Conservation (phyloP, 64 coral and sea anemone species). For the Stichodactyla mertensii region DNA sequence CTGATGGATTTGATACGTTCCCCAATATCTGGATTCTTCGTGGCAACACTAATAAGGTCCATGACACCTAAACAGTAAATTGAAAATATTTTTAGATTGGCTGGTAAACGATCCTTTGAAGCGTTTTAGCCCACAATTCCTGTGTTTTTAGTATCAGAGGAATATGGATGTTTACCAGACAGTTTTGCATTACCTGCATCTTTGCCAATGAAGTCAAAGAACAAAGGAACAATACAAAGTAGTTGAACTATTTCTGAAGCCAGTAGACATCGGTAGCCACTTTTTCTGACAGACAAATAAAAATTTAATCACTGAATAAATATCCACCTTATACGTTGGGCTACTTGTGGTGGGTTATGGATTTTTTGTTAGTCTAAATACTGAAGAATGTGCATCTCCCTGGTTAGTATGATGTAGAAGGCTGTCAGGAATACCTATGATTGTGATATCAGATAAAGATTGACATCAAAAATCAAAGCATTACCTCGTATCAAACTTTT, state of each 20-base stretch:
- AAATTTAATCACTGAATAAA: neutral
- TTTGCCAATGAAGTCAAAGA: slow-evolving; percentile 82
- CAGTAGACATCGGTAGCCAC: slow-evolving; percentile 58
- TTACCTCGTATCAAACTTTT: slow-evolving; percentile 73
- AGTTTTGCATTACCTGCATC: slow-evolving; percentile 57
- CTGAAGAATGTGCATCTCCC: too few species aligned
- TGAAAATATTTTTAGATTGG: neutral
- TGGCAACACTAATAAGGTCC: slow-evolving; percentile 73
- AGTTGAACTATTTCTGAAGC: slow-evolving; percentile 91
- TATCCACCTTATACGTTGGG: too few species aligned
- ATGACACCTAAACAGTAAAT: slow-evolving; percentile 34
- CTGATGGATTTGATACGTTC: slow-evolving; percentile 53
- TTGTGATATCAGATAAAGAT: neutral
- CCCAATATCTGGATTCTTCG: slow-evolving; percentile 62
- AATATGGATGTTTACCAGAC: neutral
- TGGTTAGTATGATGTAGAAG: too few species aligned
- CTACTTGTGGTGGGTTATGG: too few species aligned
- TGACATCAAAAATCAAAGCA: neutral
- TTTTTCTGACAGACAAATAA: slow-evolving; percentile 37
- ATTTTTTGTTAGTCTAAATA: too few species aligned
- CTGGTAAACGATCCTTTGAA: too few species aligned
- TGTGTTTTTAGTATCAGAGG: too few species aligned
- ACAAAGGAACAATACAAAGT: slow-evolving; percentile 77
- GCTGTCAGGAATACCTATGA: too few species aligned
- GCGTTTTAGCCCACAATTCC: too few species aligned